phyloP scores from a whole-genome alignment of 1,140 invertebrate species.

The Theocolax elegans region DNA sequence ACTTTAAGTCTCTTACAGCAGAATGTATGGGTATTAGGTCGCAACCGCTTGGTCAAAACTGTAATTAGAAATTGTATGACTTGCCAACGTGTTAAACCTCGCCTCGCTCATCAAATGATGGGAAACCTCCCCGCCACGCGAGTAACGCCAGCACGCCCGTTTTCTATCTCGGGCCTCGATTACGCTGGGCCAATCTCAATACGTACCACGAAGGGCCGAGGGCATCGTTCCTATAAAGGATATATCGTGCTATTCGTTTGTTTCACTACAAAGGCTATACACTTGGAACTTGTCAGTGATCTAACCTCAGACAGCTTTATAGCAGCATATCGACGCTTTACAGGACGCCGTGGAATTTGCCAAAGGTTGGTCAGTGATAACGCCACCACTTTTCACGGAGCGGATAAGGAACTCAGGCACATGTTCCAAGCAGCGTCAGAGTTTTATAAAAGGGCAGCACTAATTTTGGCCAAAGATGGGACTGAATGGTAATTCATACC shows the following conservation, averaged over 20 bases:
- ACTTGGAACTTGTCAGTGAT: conserved; percentile 40
- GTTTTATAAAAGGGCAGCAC: not conserved
- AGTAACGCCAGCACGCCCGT: not conserved
- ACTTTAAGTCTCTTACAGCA: not conserved
- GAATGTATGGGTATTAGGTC: too few species aligned
- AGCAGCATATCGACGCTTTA: not conserved
- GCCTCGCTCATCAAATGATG: too few species aligned
- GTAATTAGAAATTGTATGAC: not conserved
- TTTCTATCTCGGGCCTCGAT: not conserved
- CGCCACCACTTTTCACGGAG: conserved; percentile 2
- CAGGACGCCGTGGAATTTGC: not conserved
- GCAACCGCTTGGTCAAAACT: not conserved
- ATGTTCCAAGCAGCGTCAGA: not conserved
- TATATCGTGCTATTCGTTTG: conserved; percentile 52
- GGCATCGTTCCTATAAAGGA: conserved; percentile 31
- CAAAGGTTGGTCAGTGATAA: not conserved
- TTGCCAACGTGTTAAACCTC: too few species aligned
- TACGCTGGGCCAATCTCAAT: not conserved
- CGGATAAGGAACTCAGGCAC: not conserved
- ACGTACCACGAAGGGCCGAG: not conserved
- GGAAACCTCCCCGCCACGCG: not conserved
- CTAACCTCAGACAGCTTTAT: conserved; percentile 1
- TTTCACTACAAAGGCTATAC: conserved; percentile 43
- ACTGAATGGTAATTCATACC: not conserved
- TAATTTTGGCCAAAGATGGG: not conserved